Evolutionary conservation across 2,113 vertebrate genomes (phyloP), one percentile per base, ranked within the genome.

Genomic region (Echinops telfairi): DNA sequence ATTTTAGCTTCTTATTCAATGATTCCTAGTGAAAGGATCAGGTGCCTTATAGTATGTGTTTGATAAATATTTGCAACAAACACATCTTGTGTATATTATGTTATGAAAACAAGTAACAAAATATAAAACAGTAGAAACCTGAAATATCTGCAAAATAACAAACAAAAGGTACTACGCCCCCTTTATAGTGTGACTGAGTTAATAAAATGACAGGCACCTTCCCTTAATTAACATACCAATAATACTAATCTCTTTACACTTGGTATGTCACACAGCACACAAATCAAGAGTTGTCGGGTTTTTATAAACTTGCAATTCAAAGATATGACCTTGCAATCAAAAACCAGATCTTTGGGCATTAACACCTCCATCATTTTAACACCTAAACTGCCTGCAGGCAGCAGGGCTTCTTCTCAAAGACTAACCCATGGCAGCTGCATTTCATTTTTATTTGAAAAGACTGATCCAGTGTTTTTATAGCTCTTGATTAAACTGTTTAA

Each of bases 361-460:
- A 31, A 85, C 76, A 92, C 90, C 76, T 16, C 1, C 16, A 82
- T 36, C 33, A 92, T 84, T 92, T 89, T 92, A 82, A 85, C 29
- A 89, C 64, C 47, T 90, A 43, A 80, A 91, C 75, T 89, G 77
- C 31, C 33, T 77, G 17, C 8, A 81, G 66, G 60, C 40, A 85
- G 86, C 33, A 91, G 43, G 10, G 19, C 64, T 93, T 91, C 70
- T 95, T 88, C 38, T 73, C 2, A 77, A 96, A 92, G 38, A 89
- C 57, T 91, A 93, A 93, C 43, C 53, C 83, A 88, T 77, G 62
- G 16, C 33, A 96, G 73, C 68, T 91, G 23, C 29, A 89, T 95
- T 97, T 96, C 90, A 95, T 88, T 95, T 96, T 92, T 93, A 94
- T 96, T 96, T 94, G 47, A 94, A 97, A 95, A 93, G 83, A 90